A percentile compares a stretch with the other conserved stretches of the same genome.
These are phyloP conservation scores for Dinoponera quadriceps DNA, from an alignment of 1,140 invertebrate species.

Conservation along the genomic window DNA sequence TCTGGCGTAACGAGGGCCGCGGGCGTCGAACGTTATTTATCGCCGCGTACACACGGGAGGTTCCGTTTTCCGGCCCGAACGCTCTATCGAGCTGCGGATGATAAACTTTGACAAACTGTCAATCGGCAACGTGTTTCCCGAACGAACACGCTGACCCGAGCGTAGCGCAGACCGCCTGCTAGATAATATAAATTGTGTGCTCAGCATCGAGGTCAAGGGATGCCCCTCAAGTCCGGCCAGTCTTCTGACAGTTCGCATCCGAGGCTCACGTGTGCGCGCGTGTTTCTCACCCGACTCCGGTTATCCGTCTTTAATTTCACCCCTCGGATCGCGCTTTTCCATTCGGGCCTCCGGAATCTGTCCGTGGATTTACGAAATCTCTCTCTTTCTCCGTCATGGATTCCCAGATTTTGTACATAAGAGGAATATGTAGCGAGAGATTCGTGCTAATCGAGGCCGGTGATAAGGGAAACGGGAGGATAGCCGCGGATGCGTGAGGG, in stretches of 20 bases:
- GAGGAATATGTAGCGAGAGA: no score
- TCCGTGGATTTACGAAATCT: no score
- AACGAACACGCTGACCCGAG: slow-evolving; percentile 13
- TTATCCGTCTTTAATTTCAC: slow-evolving; percentile 20
- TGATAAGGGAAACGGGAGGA: no score
- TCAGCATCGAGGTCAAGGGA: slow-evolving; percentile 84
- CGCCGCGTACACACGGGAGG: no score
- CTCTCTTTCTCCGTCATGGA: no score
- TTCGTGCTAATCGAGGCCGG: no score
- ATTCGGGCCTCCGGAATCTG: no score
- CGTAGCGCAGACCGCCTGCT: slow-evolving; percentile 71
- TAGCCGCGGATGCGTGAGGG: no score
- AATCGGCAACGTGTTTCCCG: slow-evolving; percentile 18
- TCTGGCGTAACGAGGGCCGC: no score
- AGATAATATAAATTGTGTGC: slow-evolving; percentile 84
- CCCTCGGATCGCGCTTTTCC: not conserved
- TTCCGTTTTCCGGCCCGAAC: not conserved
- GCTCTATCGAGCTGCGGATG: slow-evolving; percentile 1
- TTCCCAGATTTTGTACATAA: no score
- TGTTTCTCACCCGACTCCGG: slow-evolving; percentile 40
- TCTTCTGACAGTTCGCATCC: slow-evolving; percentile 79
- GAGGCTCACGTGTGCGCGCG: slow-evolving; percentile 76
- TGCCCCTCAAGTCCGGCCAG: slow-evolving; percentile 84
- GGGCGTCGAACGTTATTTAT: no score
- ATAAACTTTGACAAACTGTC: slow-evolving; percentile 21